Base-by-base conservation (phyloP, 2,888 invertebrate species). In the Thelaira solivaga region DNA sequence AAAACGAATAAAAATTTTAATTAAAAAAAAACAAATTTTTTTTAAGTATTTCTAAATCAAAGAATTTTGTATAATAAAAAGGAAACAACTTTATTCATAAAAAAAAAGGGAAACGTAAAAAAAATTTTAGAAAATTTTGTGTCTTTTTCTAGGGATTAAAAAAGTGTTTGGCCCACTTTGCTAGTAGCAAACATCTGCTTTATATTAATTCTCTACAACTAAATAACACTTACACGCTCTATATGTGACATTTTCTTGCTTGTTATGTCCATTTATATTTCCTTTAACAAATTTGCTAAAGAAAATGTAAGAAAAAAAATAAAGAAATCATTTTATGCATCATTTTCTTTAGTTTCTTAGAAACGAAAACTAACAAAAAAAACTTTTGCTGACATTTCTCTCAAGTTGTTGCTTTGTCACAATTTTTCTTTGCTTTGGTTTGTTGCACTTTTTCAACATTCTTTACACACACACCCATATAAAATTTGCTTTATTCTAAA, bases 381-480 rank as follows among this genome's bases (percentile, higher is more conserved):
- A 47, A 47, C 16, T 26, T 57, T 36, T 57, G 20, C 13, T 26
- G 45, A 29, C 68, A 57, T 69, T 39, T 55, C 22, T 43, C 13
- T 53, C 16, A 24, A 43, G 22, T 65, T 53, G 43, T 57, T 57
- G 36, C 13, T 36, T 34, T 47, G 45, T 49, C 18, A 16, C 24
- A 67, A 22, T 16, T 26, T 57, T 57, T 47, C 57, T 39, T 47
- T n/a, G n/a, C n/a, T n/a, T n/a, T n/a, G n/a, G n/a, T 47, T 68
- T 49, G 26, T 29, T 59, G 29, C 31, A 59, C 26, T 49, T 49
- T 26, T 57, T 69, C 13, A 69, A 47, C 47, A 22, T 59, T n/a
- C 47, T 49, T 20, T 16, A 49, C 47, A 22, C n/a, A n/a, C n/a
- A n/a, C n/a, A n/a, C n/a, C n/a, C n/a, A 7, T 47, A 22, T 13